These are phyloP conservation scores for Upupa epops DNA, from an alignment of 2,113 vertebrate species.

Conservation along the genomic window DNA sequence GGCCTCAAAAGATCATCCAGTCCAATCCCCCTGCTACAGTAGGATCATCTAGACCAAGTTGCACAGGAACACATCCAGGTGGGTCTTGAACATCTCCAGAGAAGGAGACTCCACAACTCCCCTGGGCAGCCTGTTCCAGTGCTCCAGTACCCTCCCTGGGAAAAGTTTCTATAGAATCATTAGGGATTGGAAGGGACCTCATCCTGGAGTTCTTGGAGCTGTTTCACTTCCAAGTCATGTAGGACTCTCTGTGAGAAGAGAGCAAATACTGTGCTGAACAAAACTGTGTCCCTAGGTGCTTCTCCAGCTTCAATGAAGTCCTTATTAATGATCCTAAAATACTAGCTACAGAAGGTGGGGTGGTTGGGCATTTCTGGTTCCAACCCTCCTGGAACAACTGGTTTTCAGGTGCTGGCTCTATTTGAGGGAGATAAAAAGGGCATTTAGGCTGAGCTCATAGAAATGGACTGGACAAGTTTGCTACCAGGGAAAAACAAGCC, in stretches of 20 bases:
- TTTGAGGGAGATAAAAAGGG: neutral
- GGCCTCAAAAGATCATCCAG: no score
- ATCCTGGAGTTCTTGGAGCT: neutral
- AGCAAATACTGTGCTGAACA: neutral
- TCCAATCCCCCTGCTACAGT: no score
- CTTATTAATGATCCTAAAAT: neutral
- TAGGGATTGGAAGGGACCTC: no score
- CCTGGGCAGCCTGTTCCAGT: no score
- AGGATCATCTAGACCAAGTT: no score
- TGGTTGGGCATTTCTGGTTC: fast-evolving
- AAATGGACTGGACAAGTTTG: neutral
- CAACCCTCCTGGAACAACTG: neutral
- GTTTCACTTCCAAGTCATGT: neutral
- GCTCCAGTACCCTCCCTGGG: no score
- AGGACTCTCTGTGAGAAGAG: neutral
- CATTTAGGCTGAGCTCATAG: neutral
- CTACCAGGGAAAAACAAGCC: neutral
- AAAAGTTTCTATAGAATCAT: no score
- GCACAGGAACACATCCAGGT: no score
- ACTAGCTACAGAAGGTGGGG: no score
- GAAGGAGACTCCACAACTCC: no score
- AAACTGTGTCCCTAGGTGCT: neutral
- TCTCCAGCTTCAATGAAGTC: neutral
- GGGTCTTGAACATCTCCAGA: no score
- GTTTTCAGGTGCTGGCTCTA: neutral